These are phyloP conservation scores for Pempheris klunzingeri DNA, from an alignment of 2,797 vertebrate species.

Conservation along the genomic window DNA sequence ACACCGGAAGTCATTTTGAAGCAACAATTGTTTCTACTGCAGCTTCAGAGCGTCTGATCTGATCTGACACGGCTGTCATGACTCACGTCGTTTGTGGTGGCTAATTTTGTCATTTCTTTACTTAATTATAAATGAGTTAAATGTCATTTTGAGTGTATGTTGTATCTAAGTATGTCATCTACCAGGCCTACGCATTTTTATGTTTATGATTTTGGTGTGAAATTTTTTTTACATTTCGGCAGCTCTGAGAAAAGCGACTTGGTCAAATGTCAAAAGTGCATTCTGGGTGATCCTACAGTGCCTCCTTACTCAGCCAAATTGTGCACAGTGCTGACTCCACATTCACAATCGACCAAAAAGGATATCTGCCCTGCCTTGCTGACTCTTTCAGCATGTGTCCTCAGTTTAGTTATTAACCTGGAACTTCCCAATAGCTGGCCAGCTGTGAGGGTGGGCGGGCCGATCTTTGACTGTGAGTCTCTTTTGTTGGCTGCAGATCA, in stretches of 20 bases:
- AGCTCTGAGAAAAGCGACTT: background rate
- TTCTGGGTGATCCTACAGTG: background rate
- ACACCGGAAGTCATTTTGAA: constrained; percentile 78
- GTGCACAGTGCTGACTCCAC: constrained; percentile 66
- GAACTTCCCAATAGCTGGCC: constrained; percentile 82
- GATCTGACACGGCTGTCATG: constrained; percentile 22
- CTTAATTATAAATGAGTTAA: background rate
- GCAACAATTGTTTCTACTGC: constrained; percentile 55
- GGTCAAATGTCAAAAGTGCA: constrained; percentile 23
- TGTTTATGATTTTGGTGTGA: background rate
- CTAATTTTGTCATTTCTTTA: background rate
- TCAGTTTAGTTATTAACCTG: constrained; percentile 83
- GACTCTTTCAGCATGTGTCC: constrained; percentile 66
- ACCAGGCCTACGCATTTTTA: background rate
- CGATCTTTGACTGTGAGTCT: constrained; percentile 46
- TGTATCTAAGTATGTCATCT: background rate
- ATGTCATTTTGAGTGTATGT: background rate
- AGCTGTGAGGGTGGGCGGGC: constrained; percentile 60
- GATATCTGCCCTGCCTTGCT: constrained; percentile 64
- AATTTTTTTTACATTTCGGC: background rate
- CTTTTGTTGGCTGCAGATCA: constrained; percentile 42
- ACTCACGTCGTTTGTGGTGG: constrained; percentile 40
- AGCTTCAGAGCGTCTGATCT: constrained; percentile 31
- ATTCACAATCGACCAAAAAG: constrained; percentile 42
- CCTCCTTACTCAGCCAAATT: constrained; percentile 40